Evolutionary conservation across 2,797 vertebrate genomes (phyloP), one percentile per base, ranked within the genome.

Genomic region (Percopsis omiscomaycus): DNA sequence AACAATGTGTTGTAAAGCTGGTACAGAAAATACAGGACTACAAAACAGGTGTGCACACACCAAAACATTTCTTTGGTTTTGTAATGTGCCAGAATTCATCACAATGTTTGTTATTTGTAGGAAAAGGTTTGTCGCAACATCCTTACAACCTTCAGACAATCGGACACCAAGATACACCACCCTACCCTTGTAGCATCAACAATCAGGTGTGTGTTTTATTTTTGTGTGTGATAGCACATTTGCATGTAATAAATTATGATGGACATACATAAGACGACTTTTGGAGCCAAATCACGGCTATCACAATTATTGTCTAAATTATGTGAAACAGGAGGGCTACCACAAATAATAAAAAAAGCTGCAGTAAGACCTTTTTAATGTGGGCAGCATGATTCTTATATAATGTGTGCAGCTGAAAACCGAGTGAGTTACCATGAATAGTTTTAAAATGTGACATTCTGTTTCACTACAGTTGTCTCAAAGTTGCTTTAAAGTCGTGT

Each of bases 1-100:
- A 0, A 9, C 0, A 65, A 10, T 57, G 79, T 3, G 80, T 88
- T 55, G 69, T 15, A 60, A 55, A 77, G 28, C 77, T 93, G 72
- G 87, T 71, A 10, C 0, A 0, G 3, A 78, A 0, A 22, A 69
- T 92, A 1, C 3, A 60, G 9, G 1, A 2, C 0, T 82, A 86
- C 72, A 81, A 3, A 49, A 12, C 61, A 2, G n/a, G 84, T 77
- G 73, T 16, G 3, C 10, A 55, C 4, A 30, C 44, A 55, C 8
- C 29, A 12, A 52, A 1, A 3, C 3, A 12, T 48, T 12, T 2
- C 14, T 9, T 48, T 9, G 1, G 46, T 48, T 12, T 13, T n/a
- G 46, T 48, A 48, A 48, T 13, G 46, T 48, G 14, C 14, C 49
- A 1, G 29, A 51, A 55, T 32, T 28, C 0, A 15, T 58, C 3